Evolutionary conservation across 2,888 invertebrate species (phyloP).

Genomic region (Euzophera pinguis): DNA sequence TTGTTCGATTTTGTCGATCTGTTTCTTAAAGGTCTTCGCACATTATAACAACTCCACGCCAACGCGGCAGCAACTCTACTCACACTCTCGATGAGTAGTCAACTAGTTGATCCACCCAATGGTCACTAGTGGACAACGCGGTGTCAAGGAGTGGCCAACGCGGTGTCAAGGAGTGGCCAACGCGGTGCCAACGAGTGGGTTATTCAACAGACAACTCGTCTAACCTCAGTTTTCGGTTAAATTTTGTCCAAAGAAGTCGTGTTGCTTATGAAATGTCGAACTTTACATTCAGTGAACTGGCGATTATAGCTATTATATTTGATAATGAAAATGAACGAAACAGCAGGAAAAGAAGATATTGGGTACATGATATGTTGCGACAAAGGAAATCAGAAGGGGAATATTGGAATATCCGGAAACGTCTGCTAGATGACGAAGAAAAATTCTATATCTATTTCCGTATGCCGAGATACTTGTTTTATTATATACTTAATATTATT

Average conservation of each 20-base stretch:
- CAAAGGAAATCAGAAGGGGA: conserved; percentile 12
- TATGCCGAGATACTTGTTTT: conserved; percentile 12
- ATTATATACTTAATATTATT: conserved; percentile 10
- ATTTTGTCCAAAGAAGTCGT: conserved; percentile 15
- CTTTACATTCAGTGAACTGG: conserved; percentile 17
- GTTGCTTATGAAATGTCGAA: conserved; percentile 16
- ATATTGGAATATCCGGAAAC: conserved; percentile 15
- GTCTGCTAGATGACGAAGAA: conserved; percentile 16
- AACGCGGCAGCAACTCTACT: conserved; percentile 9
- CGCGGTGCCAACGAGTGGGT: conserved; percentile 8
- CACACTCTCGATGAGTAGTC: conserved; percentile 14
- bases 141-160: too few species aligned
- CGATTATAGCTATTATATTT: conserved; percentile 14
- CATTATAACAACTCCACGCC: background rate
- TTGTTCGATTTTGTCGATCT: too few species aligned
- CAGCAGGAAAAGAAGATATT: conserved; percentile 12
- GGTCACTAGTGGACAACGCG: conserved; percentile 15
- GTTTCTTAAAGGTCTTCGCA: background rate
- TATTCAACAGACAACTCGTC: background rate
- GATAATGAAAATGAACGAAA: conserved; percentile 15
- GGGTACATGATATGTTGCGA: conserved; percentile 13
- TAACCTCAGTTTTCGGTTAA: conserved; percentile 13
- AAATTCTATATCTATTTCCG: conserved; percentile 14
- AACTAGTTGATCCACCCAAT: conserved; percentile 16
- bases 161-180: conserved; percentile 14